A percentile compares a stretch with the other conserved stretches of the same genome.
Evolutionary conservation across 2,797 vertebrate genomes (phyloP).

Genomic region (Nannoperca obscura): DNA sequence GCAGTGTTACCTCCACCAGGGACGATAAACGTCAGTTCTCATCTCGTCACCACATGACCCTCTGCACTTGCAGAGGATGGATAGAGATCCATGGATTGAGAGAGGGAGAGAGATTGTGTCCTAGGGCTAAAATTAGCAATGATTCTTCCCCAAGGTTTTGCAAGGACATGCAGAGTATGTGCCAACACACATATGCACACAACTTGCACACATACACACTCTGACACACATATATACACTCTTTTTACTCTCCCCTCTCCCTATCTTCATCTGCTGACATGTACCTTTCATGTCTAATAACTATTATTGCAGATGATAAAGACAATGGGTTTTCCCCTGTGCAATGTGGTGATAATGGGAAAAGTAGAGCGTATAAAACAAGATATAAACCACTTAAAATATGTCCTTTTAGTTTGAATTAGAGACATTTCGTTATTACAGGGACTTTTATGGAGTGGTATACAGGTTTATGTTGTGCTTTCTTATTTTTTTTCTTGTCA

Average conservation of each 20-base stretch:
- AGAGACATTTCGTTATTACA: background rate
- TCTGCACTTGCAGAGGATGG: conserved; percentile 65
- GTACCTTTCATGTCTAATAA: conserved; percentile 34
- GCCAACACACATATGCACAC: conserved; percentile 49
- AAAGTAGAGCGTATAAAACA: conserved; percentile 22
- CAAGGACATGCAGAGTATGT: conserved; percentile 73
- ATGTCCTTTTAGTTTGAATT: background rate
- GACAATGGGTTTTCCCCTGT: background rate
- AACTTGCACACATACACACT: conserved; percentile 8
- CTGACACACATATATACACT: background rate
- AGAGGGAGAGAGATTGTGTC: conserved; percentile 64
- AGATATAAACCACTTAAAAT: background rate
- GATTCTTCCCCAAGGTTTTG: conserved; percentile 77
- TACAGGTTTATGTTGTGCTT: background rate
- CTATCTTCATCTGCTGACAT: conserved; percentile 30
- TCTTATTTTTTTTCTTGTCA: background rate
- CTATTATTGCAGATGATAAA: conserved; percentile 27
- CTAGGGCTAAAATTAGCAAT: conserved; percentile 84
- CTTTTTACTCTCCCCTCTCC: conserved; percentile 19
- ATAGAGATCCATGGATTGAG: conserved; percentile 69
- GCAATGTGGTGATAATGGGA: conserved; percentile 17
- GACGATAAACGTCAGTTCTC: conserved; percentile 78
- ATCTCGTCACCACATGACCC: conserved; percentile 79
- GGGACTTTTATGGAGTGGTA: background rate
- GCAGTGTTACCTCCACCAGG: conserved; percentile 75